Evolutionary conservation across 2,113 vertebrate species (phyloP).

Genomic region (Trinectes maculatus): DNA sequence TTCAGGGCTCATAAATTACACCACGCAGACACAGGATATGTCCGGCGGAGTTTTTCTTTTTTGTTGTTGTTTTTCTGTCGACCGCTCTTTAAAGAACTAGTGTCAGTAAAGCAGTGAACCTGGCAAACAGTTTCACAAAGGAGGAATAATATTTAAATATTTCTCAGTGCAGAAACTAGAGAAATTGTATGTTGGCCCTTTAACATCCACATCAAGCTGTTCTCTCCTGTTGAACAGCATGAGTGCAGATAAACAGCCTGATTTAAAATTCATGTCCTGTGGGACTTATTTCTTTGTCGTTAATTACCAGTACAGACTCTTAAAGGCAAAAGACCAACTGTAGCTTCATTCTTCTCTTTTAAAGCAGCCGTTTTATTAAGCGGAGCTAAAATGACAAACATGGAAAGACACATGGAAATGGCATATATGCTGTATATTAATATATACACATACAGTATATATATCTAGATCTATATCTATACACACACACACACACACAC

Average conservation of each 20-base stretch:
- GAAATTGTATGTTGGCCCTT: constrained; percentile 35
- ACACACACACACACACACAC: too few species aligned
- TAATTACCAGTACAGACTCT: constrained; percentile 67
- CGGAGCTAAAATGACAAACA: constrained; percentile 17
- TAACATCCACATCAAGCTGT: constrained; percentile 37
- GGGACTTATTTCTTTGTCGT: constrained; percentile 74
- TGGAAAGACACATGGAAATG: neutral
- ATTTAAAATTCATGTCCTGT: constrained; percentile 76
- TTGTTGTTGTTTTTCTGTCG: constrained; percentile 51
- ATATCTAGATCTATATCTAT: too few species aligned
- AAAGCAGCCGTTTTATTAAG: constrained; percentile 47
- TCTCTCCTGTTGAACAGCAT: constrained; percentile 51
- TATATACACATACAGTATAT: too few species aligned
- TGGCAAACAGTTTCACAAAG: constrained; percentile 27
- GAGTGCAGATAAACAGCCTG: constrained; percentile 64
- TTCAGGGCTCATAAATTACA: constrained; percentile 75
- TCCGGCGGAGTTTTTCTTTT: constrained; percentile 51
- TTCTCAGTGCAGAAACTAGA: constrained; percentile 3
- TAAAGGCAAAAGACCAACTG: constrained; percentile 65
- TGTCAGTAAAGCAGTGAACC: constrained; percentile 43
- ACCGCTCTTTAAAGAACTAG: constrained; percentile 67
- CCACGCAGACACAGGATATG: constrained; percentile 65
- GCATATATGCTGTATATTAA: too few species aligned
- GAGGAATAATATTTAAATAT: constrained; percentile 34
- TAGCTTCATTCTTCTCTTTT: constrained; percentile 43